Conservation (phyloP, 2,797 vertebrate genomes). For the Gila robusta region DNA sequence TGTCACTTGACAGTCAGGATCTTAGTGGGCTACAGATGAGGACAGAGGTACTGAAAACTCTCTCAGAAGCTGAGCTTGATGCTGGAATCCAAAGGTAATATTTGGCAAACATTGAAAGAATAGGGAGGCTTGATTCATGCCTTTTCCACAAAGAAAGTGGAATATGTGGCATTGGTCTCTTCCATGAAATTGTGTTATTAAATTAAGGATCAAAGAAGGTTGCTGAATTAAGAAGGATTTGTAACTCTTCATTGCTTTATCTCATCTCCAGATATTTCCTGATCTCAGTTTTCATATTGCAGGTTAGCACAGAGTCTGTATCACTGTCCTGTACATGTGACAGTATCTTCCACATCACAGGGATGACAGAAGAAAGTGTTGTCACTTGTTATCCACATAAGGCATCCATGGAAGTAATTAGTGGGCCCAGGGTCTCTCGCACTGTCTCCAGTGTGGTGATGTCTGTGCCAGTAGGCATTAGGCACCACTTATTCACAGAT, state of each 20-base stretch:
- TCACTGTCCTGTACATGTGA: not conserved
- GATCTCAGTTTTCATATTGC: slow-evolving; percentile 3
- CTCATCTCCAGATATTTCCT: not conserved
- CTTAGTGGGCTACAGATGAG: too few relatives aligned
- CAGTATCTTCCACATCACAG: not conserved
- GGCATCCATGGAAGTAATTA: slow-evolving; percentile 46
- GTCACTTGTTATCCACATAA: slow-evolving; percentile 39
- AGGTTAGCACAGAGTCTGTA: not conserved
- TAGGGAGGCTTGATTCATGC: not conserved
- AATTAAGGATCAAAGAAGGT: slow-evolving; percentile 9
- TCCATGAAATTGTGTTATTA: slow-evolving; percentile 10
- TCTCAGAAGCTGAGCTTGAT: slow-evolving; percentile 30
- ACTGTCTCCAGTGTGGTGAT: slow-evolving; percentile 39
- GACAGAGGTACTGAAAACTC: too few relatives aligned
- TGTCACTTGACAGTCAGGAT: slow-evolving; percentile 21
- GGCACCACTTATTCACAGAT: slow-evolving; percentile 21
- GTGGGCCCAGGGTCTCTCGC: slow-evolving; percentile 28
- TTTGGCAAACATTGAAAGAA: slow-evolving; percentile 21
- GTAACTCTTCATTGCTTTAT: not conserved
- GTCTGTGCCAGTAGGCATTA: slow-evolving; percentile 33
- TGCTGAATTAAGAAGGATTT: not conserved
- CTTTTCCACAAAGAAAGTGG: slow-evolving; percentile 38
- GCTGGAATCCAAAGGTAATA: slow-evolving; percentile 39
- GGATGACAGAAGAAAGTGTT: not conserved
- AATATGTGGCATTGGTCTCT: slow-evolving; percentile 31